Evolutionary conservation across 2,888 invertebrate species (phyloP), one percentile per base, ranked within the genome.

Genomic region (Cryptosula pallasiana): DNA sequence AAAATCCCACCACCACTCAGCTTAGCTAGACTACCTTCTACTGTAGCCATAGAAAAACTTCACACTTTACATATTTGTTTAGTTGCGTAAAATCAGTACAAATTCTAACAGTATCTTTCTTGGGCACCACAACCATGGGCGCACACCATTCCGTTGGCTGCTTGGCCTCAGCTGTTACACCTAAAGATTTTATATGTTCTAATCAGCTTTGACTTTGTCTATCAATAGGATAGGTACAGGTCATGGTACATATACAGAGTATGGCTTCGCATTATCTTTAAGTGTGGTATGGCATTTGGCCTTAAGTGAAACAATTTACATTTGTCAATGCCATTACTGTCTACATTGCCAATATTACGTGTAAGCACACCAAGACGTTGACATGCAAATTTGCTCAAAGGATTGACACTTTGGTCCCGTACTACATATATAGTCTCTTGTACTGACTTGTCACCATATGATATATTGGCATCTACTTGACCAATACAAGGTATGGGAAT

Each of bases 1-100:
- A 75, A 75, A 55, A 75, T 69, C 72, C 70, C 35, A 1, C 73
- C 73, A 27, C 71, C 72, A 2, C 58, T 34, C 29, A 76, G 55
- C 45, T 54, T 25, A 45, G 45, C 73, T 23, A 76, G 69, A 13
- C 57, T 72, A 29, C 72, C 27, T 54, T 73, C 73, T 16, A 73
- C 55, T 27, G 70, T 35, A 27, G 74, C 73, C 35, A 74, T 35
- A 0, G 57, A 55, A 70, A 69, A 27, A 72, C 72, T 71, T 76
- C 75, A 2, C 72, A 23, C 23, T 32, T 25, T 2, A 74, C 74
- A 35, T 29, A 54, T 35, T 75, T 69, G 55, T 76, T 76, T 29
- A 69, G 29, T n/a, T 32, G n/a, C 9, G 69, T 29, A 69, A 29
- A 29, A 29, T 69, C 35, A 25, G 27, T 27, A 58, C 58, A 58